phyloP scores from a whole-genome alignment of 1,140 invertebrate genomes.

The Cherax destructor region DNA sequence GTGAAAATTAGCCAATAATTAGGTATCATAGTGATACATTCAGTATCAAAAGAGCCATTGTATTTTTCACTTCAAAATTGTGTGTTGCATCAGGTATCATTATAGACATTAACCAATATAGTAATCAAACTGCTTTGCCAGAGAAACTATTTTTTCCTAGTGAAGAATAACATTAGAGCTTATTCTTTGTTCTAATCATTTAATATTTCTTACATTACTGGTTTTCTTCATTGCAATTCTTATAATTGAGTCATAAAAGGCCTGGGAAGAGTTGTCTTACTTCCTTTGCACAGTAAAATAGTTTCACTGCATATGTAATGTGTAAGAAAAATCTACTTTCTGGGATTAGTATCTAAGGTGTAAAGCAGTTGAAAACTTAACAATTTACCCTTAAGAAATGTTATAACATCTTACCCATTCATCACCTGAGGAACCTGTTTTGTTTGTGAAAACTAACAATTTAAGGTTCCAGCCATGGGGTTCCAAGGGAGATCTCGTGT shows the following conservation, averaged over 20 bases:
- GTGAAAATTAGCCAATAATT: constrained; percentile 12
- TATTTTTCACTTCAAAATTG: constrained; percentile 23
- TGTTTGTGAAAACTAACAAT: constrained; percentile 20
- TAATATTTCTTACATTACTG: not conserved
- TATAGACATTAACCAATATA: not conserved
- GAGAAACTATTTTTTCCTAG: constrained; percentile 30
- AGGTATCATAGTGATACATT: constrained; percentile 29
- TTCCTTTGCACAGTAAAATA: constrained; percentile 20
- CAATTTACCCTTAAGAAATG: constrained; percentile 31
- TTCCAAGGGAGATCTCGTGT: constrained; percentile 64
- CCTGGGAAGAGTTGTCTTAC: constrained; percentile 15
- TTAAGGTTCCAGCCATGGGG: constrained; percentile 31
- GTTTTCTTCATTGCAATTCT: not conserved
- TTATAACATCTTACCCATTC: constrained; percentile 41
- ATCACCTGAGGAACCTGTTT: constrained; percentile 45
- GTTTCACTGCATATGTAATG: constrained; percentile 18
- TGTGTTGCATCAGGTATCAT: constrained; percentile 27
- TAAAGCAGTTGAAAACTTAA: constrained; percentile 41
- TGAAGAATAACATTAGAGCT: not conserved
- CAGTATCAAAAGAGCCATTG: constrained; percentile 25
- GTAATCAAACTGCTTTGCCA: constrained; percentile 47
- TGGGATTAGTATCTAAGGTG: constrained; percentile 39
- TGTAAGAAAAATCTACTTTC: constrained; percentile 21
- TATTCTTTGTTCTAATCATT: not conserved
- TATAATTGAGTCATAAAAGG: not conserved